A percentile compares a stretch with the other conserved stretches of the same genome.
These are phyloP conservation scores for Thamnophis sirtalis DNA, from an alignment of 2,113 vertebrate genomes.

Conservation along the genomic window DNA sequence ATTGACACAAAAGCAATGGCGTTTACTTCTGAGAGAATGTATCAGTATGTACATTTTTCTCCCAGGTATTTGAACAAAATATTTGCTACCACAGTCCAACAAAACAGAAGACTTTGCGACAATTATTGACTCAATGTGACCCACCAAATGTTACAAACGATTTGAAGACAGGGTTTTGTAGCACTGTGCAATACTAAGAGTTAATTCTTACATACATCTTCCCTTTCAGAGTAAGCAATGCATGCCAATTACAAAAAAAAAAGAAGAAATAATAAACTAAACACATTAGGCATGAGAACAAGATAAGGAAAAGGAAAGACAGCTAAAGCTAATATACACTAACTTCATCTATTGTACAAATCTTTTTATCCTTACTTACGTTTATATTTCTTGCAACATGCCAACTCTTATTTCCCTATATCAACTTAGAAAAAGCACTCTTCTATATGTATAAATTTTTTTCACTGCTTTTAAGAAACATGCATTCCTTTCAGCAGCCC, in stretches of 20 bases:
- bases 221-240: not conserved
- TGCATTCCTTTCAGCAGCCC: not conserved
- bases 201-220: not conserved
- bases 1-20: not conserved
- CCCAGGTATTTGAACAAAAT: not conserved
- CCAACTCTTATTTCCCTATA: not conserved
- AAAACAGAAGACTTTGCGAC: not conserved
- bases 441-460: not conserved
- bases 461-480: not conserved
- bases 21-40: not conserved
- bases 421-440: not conserved
- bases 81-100: not conserved
- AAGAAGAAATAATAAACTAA: not conserved
- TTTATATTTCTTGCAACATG: not conserved
- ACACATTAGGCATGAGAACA: not conserved
- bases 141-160: not conserved
- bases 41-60: not conserved
- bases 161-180: not conserved
- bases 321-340: not conserved
- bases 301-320: not conserved
- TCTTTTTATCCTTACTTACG: not conserved
- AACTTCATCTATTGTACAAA: not conserved
- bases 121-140: not conserved
- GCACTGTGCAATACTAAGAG: not conserved
- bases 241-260: not conserved